phyloP scores from a whole-genome alignment of 2,888 invertebrate genomes.

The Liodrosophila aerea region DNA sequence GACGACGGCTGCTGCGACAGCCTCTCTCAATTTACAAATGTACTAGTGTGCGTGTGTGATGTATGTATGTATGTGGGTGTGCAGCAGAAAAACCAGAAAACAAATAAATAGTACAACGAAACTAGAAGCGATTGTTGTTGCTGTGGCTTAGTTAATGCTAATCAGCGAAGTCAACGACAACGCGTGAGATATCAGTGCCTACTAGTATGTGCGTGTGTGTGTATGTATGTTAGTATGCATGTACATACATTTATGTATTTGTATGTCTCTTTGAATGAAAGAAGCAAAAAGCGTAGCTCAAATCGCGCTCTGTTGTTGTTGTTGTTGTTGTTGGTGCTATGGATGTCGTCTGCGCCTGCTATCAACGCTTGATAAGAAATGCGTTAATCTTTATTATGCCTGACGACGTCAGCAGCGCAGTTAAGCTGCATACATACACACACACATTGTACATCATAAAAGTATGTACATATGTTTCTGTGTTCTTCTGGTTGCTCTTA shows the following conservation, averaged over 20 bases:
- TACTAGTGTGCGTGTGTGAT: constrained; percentile 13
- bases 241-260: neutral
- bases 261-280: constrained; percentile 31
- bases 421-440: constrained; percentile 44
- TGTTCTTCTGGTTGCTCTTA: constrained; percentile 57
- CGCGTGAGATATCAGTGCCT: constrained; percentile 58
- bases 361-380: constrained; percentile 72
- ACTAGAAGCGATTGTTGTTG: constrained; percentile 53
- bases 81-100: constrained; percentile 61
- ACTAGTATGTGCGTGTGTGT: constrained; percentile 7
- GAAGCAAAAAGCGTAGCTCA: constrained; percentile 53
- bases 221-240: neutral
- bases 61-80: constrained; percentile 42
- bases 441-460: constrained; percentile 11
- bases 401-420: constrained; percentile 54
- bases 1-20: constrained; percentile 60
- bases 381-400: constrained; percentile 75
- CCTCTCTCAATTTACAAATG: constrained; percentile 18
- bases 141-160: constrained; percentile 62
- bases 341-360: constrained; percentile 48
- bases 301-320: constrained; percentile 47
- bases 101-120: constrained; percentile 70
- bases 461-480: constrained; percentile 6
- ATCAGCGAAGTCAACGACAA: constrained; percentile 64
- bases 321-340: constrained; percentile 26